Base-by-base conservation (phyloP, 35 echinoderm and acorn worm species). In the Acanthaster planci region DNA sequence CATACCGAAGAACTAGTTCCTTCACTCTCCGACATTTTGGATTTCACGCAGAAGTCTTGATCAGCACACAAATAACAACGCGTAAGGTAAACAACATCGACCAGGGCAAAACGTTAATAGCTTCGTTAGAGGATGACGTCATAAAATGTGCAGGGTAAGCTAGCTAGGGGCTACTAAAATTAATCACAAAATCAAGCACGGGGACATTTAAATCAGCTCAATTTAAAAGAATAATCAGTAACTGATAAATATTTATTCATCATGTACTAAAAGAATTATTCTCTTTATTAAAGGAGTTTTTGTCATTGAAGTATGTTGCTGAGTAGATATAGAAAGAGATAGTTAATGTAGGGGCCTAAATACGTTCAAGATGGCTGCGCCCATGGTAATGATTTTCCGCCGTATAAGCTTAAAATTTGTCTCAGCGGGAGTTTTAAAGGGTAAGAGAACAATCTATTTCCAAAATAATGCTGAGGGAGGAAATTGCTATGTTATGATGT, bases 11-110 rank as follows among this genome's bases (percentile, higher is more conserved):
- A 72, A 9, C 64, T 72, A 8, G 26, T 72, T 31, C 64, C 34
- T 72, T 72, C 64, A 72, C 64, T 72, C 29, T 72, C 64, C 8
- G 64, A 72, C 64, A 72, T 31, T 72, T 26, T 72, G 21, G 26
- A 10, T 21, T 6, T 35, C 14, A 34, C 10, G 30, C 4, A 72
- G 14, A 36, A 72, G 14, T 26, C 14, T 29, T 26, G 14, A 2
- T 14, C 14, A 5, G 26, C 23, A 10, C 32, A 12, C 4, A 72
- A 72, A 31, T 23, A 1, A 72, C 34, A 15, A 5, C n/a, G 34
- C 22, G 22, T 72, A 14, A 31, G 19, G 23, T 26, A 72, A 3
- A 14, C 34, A 22, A 72, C 22, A 72, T 31, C 23, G 34, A 72
- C 10, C 14, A 8, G 9, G 29, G 14, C 12, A 6, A 12, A 47